Base-by-base conservation (phyloP, 1,140 invertebrate genomes). In the Prorops nasuta region DNA sequence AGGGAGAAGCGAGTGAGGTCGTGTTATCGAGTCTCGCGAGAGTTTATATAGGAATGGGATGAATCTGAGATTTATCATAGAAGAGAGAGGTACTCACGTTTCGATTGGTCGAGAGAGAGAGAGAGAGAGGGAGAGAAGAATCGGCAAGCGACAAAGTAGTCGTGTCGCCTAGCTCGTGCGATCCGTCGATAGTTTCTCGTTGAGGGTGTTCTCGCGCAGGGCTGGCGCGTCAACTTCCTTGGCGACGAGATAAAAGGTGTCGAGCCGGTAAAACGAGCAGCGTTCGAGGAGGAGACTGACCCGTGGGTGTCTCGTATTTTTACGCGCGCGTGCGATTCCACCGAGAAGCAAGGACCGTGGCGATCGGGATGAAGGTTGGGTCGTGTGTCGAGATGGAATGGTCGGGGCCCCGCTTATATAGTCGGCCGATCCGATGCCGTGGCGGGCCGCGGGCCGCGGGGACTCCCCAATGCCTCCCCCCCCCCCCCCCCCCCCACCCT, bases 391-490 rank as follows among this genome's bases (percentile, higher is more conserved):
- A 67, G 69, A 56, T 59, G 56, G 64, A 74, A 67, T 71, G 61
- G 57, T 54, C 63, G 68, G 66, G 69, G 63, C 67, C 63, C 61
- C 61, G 72, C 68, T 77, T 77, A 74, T 77, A 77, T 77, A 77
- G 45, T 31, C 48, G 44, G 39, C 39, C 22, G 50, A 37, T 34
- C 40, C 42, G 50, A 49, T 54, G 49, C 48, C 44, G 48, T n/a
- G 54, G 34, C 39, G 53, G 31, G 46, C 52, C 48, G 49, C 56
- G 54, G 51, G 24, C 4, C 24, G 56, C 51, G 66, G 59, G 47
- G 64, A 59, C 65, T 61, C 54, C 67, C 58, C 55, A 46, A 41
- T 46, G 24, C 24, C 24, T 28, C 61, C 60, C 51, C 47, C 47
- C 45, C 48, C 48, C 12, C 46, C 49, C 52, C 53, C 54, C 53